These are phyloP conservation scores for Chaetops frenatus DNA, from an alignment of 2,113 vertebrate species.

Conservation along the genomic window DNA sequence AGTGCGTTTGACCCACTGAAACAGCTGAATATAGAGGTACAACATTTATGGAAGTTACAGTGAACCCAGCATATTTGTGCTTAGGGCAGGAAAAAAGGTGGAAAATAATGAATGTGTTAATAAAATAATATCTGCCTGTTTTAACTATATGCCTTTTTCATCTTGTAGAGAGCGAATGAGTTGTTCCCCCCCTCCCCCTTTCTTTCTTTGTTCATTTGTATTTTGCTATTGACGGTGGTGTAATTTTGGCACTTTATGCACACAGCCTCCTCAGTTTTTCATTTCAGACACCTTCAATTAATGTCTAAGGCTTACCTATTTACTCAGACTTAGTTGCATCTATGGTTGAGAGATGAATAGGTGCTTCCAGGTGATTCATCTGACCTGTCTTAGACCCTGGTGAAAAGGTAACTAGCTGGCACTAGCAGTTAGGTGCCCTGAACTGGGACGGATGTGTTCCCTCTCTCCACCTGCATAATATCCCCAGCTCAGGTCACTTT, in stretches of 20 bases:
- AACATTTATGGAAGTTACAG: not conserved
- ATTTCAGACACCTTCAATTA: not conserved
- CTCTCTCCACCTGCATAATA: not conserved
- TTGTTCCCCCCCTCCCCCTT: not conserved
- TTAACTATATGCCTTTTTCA: not conserved
- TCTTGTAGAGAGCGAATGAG: not conserved
- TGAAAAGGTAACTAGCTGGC: not conserved
- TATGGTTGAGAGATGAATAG: not conserved
- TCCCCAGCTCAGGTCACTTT: not conserved
- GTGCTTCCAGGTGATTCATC: not conserved
- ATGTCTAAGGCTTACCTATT: not conserved
- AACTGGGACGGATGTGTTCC: not conserved
- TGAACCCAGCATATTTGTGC: not conserved
- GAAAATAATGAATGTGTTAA: not conserved
- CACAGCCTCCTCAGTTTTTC: not conserved
- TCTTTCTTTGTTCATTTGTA: not conserved
- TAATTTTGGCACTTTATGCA: not conserved
- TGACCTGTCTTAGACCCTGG: not conserved
- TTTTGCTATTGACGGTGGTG: not conserved
- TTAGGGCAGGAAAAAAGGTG: not conserved
- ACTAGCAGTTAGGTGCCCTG: not conserved
- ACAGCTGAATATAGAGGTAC: not conserved
- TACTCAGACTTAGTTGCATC: not conserved
- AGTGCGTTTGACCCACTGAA: not conserved
- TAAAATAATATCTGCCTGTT: not conserved